Evolutionary conservation across 2,797 vertebrate species (phyloP).

Genomic region (Aphelocoma californica): DNA sequence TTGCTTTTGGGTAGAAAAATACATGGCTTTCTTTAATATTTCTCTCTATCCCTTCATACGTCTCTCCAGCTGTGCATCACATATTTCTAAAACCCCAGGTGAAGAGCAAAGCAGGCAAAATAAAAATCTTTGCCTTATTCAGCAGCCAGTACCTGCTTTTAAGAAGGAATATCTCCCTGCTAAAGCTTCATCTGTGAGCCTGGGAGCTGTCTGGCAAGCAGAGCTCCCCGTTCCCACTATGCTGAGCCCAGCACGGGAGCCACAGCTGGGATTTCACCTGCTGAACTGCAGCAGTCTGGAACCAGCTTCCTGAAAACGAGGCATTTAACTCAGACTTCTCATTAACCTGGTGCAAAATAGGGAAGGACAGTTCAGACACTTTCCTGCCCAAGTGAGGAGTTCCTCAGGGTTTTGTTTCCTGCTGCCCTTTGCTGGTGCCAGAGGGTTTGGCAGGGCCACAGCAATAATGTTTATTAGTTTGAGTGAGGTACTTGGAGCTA

Average conservation of each 20-base stretch:
- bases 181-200: neutral
- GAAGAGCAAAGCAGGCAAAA: neutral
- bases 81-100: neutral
- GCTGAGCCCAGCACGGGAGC: neutral
- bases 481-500: neutral
- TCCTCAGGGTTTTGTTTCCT: neutral
- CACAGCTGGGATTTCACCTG: neutral
- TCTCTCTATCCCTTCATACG: neutral
- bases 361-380: neutral
- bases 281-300: neutral
- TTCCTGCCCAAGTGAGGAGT: neutral
- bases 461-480: neutral
- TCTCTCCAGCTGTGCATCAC: neutral
- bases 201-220: neutral
- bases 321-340: neutral
- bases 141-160: neutral
- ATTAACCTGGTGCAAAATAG: neutral
- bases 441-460: neutral
- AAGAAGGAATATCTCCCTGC: neutral
- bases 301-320: neutral
- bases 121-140: neutral
- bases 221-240: accelerated
- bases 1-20: conserved; percentile 43
- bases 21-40: neutral
- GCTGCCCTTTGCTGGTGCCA: neutral